phyloP scores from a whole-genome alignment of 2,888 invertebrate genomes.

The Meandrusa payeni region DNA sequence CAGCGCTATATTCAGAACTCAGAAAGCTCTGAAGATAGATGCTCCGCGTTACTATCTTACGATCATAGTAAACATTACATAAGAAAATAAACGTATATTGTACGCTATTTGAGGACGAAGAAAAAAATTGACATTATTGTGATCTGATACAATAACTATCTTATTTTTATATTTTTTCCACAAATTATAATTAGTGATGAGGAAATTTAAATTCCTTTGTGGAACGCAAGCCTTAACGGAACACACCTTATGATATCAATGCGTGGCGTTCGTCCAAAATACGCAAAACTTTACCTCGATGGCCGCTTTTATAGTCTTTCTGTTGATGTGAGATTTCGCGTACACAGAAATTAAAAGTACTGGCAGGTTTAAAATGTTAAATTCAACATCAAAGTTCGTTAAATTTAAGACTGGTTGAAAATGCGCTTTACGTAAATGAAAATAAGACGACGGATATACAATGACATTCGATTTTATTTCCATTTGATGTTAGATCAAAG shows the following conservation, averaged over 20 bases:
- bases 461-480: constrained; percentile 1
- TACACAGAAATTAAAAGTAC: constrained; percentile 17
- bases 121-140: too few species aligned
- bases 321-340: constrained; percentile 16
- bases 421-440: background rate
- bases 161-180: background rate
- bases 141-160: too few species aligned
- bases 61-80: too few species aligned
- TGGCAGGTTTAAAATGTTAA: constrained; percentile 1
- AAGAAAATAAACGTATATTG: too few species aligned
- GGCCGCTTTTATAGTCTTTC: constrained; percentile 32
- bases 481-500: constrained; percentile 6
- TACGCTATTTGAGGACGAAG: too few species aligned
- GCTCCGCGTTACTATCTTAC: too few species aligned
- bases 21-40: too few species aligned
- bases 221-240: constrained; percentile 20
- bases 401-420: background rate
- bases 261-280: constrained; percentile 44
- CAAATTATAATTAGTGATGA: too few species aligned
- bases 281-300: constrained; percentile 38
- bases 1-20: too few species aligned
- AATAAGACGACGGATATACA: background rate
- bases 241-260: constrained; percentile 32
- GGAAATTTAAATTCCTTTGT: too few species aligned
- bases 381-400: constrained; percentile 13